Base-by-base conservation (phyloP, 2,888 invertebrate genomes). In the Pycnomerus fuliginosus region DNA sequence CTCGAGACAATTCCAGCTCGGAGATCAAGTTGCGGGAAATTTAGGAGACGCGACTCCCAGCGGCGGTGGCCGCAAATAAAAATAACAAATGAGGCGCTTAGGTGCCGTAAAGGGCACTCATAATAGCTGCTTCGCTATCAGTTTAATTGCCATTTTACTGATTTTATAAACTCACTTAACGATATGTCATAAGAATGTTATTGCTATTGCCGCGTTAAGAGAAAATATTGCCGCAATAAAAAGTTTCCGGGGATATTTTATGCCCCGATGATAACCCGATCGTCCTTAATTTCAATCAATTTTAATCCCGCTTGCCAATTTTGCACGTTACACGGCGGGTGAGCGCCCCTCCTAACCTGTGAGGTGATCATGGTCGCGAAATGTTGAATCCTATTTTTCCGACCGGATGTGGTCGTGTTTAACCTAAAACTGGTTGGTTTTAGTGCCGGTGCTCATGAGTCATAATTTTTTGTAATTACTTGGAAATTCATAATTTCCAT, bases 211-310 rank as follows among this genome's bases (percentile, higher is more conserved):
- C 32, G 40, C 48, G 39, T 48, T 44, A 44, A 44, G 40, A 33
- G 44, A 44, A 50, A 46, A 53, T 54, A 56, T 47, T 39, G 37
- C 43, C 35, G 48, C 41, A 50, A 53, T 56, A 56, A 56, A 56
- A 33, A 27, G 11, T 29, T 20, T 14, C 15, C 28, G 28, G 24
- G 36, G 36, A 31, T 43, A 43, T 30, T 43, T 35, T 41, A 35
- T 33, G 33, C 33, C 33, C 10, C 33, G 28, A 42, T 23, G 42
- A 43, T 36, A 43, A 40, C 35, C 24, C 35, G 27, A 38, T 39
- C 29, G 38, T 33, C 39, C 39, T 44, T 39, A 38, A 39, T 44
- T 39, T 44, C 44, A 39, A 44, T 44, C 30, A 33, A 44, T 44
- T 44, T 38, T 44, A 44, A 44, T 44, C 33, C n/a, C n/a, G n/a